Evolutionary conservation across 2,888 invertebrate species (phyloP), one percentile per base, ranked within the genome.

Genomic region (Elgonia sp.): DNA sequence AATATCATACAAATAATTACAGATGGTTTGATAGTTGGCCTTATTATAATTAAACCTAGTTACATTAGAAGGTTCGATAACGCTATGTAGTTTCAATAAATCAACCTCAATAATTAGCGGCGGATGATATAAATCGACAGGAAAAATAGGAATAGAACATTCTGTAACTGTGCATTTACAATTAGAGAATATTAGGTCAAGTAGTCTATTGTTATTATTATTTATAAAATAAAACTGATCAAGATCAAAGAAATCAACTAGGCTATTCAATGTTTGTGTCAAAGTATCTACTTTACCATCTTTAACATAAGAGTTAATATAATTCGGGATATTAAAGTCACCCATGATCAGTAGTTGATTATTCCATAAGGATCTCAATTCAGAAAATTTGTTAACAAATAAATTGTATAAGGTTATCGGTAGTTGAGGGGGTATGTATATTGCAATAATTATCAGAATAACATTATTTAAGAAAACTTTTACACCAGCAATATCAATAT

Each of bases 121-220:
- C 21, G 60, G 60, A 16, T 60, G 60, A 21, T 60, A n/a, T 12
- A 10, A 14, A 60, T 60, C 60, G 9, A 60, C 29, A 7, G 60
- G 14, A 60, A 60, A 60, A 21, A 60, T 60, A 21, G 29, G 29
- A 12, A 21, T 21, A 10, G 5, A 60, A 21, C 21, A 9, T 16
- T 60, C 60, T 12, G 21, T 9, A 21, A 60, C 60, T 12, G 8
- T 16, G 21, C 60, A 60, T 9, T 60, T 29, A n/a, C 8, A 21
- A 29, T 60, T 60, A n/a, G 60, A 60, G 9, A 60, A 21, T 21
- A 60, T 21, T 21, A 60, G 8, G 10, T 60, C 60, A 1, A 60
- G n/a, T 21, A 60, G 14, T 60, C 60, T 14, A 57, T 57, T n/a
- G n/a, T 57, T 57, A n/a, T 20, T 57, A 57, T 57, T 57, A 29